phyloP scores from a whole-genome alignment of 2,888 invertebrate species.

The Pseudococcus jackbeardsleyi region DNA sequence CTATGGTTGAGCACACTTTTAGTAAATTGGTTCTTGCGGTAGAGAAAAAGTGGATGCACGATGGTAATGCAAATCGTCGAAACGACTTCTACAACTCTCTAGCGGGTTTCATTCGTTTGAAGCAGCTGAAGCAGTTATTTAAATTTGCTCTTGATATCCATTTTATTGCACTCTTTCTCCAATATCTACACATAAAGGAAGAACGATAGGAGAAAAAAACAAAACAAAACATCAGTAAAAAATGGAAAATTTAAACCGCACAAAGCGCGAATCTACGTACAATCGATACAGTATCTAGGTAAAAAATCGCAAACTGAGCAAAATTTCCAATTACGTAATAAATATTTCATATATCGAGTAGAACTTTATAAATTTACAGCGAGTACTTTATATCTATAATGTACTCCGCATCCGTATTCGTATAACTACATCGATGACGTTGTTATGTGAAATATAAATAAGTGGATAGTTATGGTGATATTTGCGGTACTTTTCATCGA shows the following conservation, averaged over 20 bases:
- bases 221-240: conserved; percentile 37
- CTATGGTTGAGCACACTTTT: conserved; percentile 22
- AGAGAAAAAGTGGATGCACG: neutral
- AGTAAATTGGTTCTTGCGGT: neutral
- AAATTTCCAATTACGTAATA: conserved; percentile 29
- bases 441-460: conserved; percentile 14
- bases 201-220: neutral
- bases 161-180: conserved; percentile 35
- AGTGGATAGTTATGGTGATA: neutral
- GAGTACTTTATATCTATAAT: neutral
- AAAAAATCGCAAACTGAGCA: conserved; percentile 3
- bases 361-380: neutral
- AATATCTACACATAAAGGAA: neutral
- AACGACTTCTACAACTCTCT: conserved; percentile 31
- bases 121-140: conserved; percentile 34
- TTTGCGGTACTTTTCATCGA: conserved; percentile 16
- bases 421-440: neutral
- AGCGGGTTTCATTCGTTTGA: conserved; percentile 25
- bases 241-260: neutral
- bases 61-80: conserved; percentile 28
- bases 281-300: neutral
- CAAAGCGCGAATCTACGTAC: neutral
- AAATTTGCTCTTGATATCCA: conserved; percentile 33
- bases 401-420: neutral
- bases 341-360: neutral